Evolutionary conservation across 2,113 vertebrate genomes (phyloP), one percentile per base, ranked within the genome.

Genomic region (Nothobranchius kuhntae): DNA sequence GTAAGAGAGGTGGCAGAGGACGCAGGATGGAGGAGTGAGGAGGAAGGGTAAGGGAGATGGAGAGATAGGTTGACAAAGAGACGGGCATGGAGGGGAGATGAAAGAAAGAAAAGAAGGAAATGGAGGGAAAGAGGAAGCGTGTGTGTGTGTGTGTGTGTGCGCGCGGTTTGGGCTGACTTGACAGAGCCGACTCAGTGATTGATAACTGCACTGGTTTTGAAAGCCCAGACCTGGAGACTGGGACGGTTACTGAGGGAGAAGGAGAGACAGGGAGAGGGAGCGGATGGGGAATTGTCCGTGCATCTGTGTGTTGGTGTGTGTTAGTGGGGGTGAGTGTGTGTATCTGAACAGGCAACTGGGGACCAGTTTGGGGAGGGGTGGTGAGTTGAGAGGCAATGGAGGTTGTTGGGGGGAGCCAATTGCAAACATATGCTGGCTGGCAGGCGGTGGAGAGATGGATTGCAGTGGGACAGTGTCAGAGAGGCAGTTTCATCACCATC

Each of bases 401-500:
- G 83, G 78, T 73, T 74, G 84, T 54, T 75, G 93, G 93, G 94
- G 91, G 93, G 93, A 94, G 94, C 94, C 95, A 96, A 97, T 97
- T 96, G 95, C 95, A 95, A 96, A 96, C 95, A 96, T 97, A 97
- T 98, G 96, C 94, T 95, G 95, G 94, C 94, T 96, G 94, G 95
- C 95, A 96, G 95, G 95, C 94, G 92, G 94, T 93, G 94, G 95
- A 95, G 95, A 97, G 96, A 97, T 96, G 95, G 96, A 97, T 97
- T 96, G 95, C 95, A 94, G 94, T 91, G 93, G 93, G 95, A 95
- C 93, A 94, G 94, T 96, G 95, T 96, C 96, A 96, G 95, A 95
- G 80, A 96, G 94, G 94, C 93, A 89, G 95, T 95, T 95, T 96
- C 95, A 96, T 97, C 95, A 96, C 92, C 95, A 95, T 95, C 95